Conservation (phyloP, 2,888 invertebrate genomes). For the Tubiluchus corallicola region DNA sequence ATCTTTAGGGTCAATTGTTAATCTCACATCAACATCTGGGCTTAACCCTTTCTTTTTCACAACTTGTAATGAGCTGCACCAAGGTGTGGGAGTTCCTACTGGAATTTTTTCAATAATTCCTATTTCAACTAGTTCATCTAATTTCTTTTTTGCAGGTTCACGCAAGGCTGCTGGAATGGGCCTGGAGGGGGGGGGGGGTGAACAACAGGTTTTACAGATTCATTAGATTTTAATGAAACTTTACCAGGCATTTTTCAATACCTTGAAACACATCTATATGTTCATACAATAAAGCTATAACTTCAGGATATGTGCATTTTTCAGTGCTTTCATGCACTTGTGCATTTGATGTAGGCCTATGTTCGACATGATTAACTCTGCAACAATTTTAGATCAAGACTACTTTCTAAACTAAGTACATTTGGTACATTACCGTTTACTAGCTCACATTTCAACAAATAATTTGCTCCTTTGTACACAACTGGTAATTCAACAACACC, state of each 20-base stretch:
- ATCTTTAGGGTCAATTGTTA: conserved; percentile 3
- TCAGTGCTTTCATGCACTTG: no score
- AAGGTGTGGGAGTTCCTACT: neutral
- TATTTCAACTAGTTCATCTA: neutral
- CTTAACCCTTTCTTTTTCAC: neutral
- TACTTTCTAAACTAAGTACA: neutral
- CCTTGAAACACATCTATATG: neutral
- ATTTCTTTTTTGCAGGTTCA: neutral
- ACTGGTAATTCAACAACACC: no score
- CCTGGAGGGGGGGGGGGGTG: neutral
- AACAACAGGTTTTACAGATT: neutral
- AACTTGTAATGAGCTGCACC: neutral
- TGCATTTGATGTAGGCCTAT: no score
- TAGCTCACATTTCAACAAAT: neutral
- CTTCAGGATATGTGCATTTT: no score
- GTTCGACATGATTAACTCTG: no score
- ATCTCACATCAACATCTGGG: neutral
- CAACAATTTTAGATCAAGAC: neutral
- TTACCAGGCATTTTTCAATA: neutral
- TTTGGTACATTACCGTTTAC: conserved; percentile 1
- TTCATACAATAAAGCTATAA: neutral
- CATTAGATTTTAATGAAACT: neutral
- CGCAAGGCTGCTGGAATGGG: conserved; percentile 1
- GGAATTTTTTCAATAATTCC: conserved; percentile 3
- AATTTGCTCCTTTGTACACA: neutral